Conservation (phyloP, 2,888 invertebrate genomes). For the Conchocele bisecta region DNA sequence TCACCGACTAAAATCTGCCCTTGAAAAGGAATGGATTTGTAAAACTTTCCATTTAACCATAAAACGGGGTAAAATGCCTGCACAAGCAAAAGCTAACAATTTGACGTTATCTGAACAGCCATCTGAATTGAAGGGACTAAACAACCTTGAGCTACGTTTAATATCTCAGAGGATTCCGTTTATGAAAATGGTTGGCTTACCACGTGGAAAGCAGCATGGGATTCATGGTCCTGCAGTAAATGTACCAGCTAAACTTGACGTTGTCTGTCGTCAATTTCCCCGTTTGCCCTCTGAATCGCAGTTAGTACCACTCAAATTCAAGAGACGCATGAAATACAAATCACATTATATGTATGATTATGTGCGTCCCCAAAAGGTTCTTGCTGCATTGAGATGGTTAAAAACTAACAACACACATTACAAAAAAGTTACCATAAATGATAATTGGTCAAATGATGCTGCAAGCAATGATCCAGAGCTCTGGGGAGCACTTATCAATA, state of each 20-base stretch:
- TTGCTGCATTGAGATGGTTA: neutral
- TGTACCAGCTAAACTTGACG: neutral
- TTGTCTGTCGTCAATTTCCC: neutral
- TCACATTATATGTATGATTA: neutral
- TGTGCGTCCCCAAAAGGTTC: neutral
- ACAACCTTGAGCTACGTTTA: too few species aligned
- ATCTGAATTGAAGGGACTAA: too few species aligned
- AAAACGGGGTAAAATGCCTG: too few species aligned
- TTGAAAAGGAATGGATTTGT: too few species aligned
- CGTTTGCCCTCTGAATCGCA: neutral
- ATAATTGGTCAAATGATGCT: neutral
- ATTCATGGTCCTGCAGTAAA: neutral
- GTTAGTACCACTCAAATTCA: neutral
- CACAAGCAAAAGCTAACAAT: too few species aligned
- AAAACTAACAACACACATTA: neutral
- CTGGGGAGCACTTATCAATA: neutral
- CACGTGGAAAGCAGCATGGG: too few species aligned
- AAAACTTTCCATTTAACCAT: too few species aligned
- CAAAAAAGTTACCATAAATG: neutral
- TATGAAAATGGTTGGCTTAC: too few species aligned
- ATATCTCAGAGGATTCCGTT: too few species aligned
- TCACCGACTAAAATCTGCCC: too few species aligned
- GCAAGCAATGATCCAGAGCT: neutral
- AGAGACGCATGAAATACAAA: neutral
- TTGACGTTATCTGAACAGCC: too few species aligned